Conservation (phyloP, 2,797 vertebrate genomes). For the Fringilla coelebs region DNA sequence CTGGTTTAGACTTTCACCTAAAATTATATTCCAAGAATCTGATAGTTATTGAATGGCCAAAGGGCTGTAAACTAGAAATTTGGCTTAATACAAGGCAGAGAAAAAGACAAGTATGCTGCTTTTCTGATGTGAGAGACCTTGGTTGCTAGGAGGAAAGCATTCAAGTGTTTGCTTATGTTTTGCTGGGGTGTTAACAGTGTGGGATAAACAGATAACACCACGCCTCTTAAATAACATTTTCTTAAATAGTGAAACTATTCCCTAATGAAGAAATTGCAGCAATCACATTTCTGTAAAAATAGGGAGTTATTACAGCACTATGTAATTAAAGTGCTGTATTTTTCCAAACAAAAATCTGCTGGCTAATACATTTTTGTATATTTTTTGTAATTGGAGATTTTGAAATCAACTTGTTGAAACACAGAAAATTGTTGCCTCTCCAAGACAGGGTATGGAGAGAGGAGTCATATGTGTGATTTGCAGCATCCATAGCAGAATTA, state of each 20-base stretch:
- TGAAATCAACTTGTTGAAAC: not conserved
- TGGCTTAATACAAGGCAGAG: not conserved
- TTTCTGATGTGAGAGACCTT: slow-evolving; percentile 54
- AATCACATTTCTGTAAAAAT: not conserved
- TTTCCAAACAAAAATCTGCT: not conserved
- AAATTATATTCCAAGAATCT: not conserved
- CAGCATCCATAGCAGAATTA: not conserved
- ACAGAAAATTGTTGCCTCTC: not conserved
- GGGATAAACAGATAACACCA: slow-evolving; percentile 16
- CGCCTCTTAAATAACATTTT: not conserved
- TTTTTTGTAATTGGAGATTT: not conserved
- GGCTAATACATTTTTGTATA: not conserved
- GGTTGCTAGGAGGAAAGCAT: slow-evolving; percentile 70
- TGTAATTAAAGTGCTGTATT: not conserved
- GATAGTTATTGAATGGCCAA: not conserved
- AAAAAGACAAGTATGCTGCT: not conserved
- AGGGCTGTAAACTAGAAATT: not conserved
- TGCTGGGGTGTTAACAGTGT: slow-evolving; percentile 7
- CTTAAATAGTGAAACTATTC: slow-evolving; percentile 6
- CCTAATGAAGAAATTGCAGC: not conserved
- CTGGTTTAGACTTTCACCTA: not conserved
- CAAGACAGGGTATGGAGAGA: not conserved
- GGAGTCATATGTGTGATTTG: not conserved
- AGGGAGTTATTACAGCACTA: not conserved
- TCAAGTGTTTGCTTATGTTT: slow-evolving; percentile 34